Conservation (phyloP, 2,888 invertebrate species). For the Tromatobia lineatoria region DNA sequence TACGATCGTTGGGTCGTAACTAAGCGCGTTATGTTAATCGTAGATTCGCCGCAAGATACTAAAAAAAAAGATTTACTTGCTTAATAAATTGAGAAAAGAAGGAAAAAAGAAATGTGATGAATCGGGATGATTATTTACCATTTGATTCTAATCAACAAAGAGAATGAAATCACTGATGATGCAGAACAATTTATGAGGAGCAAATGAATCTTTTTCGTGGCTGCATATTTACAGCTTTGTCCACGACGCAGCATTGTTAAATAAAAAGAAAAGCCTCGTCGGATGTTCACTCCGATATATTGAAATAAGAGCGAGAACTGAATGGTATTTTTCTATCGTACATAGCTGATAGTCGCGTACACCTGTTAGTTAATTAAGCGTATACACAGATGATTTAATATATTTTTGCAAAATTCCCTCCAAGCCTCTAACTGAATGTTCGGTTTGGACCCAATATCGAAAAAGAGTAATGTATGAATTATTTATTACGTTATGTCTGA, state of each 20-base stretch:
- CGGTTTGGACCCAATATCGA: not conserved
- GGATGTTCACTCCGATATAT: conserved; percentile 25
- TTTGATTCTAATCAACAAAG: not conserved
- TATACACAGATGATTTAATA: conserved; percentile 47
- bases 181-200: not conserved
- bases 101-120: not conserved
- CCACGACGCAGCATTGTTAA: conserved; percentile 1
- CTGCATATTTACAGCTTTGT: conserved; percentile 27
- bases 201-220: conserved; percentile 17
- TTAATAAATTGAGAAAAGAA: not conserved
- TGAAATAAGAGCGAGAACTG: conserved; percentile 40
- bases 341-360: conserved; percentile 60
- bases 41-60: conserved; percentile 24
- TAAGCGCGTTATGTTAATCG: conserved; percentile 14
- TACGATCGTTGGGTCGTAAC: conserved; percentile 8
- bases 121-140: not conserved
- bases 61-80: conserved; percentile 15
- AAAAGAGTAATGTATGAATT: conserved; percentile 31
- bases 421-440: conserved; percentile 21
- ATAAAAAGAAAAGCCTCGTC: not conserved
- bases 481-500: conserved; percentile 39
- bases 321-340: conserved; percentile 76
- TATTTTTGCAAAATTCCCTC: conserved; percentile 52
- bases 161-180: not conserved
- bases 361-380: conserved; percentile 52